These are phyloP conservation scores for Stichodactyla helianthus DNA, from an alignment of 64 coral and sea anemone species.

Conservation along the genomic window DNA sequence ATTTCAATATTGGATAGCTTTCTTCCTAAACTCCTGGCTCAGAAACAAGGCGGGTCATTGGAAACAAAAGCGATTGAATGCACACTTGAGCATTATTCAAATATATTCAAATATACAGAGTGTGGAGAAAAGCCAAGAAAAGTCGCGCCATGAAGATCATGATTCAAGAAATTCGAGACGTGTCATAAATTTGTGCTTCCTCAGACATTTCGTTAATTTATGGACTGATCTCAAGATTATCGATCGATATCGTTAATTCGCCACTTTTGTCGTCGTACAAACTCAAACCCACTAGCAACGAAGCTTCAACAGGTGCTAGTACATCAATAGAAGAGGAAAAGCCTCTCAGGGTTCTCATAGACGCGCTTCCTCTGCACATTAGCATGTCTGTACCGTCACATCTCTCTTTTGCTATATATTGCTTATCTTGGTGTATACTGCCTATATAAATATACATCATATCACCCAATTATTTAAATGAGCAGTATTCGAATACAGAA, in stretches of 20 bases:
- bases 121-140: neutral
- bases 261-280: too few species aligned
- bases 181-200: too few species aligned
- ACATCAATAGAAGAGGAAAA: neutral
- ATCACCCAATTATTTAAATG: neutral
- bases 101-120: too few species aligned
- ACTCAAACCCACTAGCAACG: too few species aligned
- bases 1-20: neutral
- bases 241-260: too few species aligned
- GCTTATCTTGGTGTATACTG: neutral
- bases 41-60: neutral
- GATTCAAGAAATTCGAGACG: too few species aligned
- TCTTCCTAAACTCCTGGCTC: neutral
- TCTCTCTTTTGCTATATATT: neutral
- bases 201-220: neutral
- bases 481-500: neutral
- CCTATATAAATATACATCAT: neutral
- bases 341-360: neutral
- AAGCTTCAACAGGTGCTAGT: neutral
- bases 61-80: neutral
- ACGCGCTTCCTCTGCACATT: constrained; percentile 6
- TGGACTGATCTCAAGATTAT: neutral
- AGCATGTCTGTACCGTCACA: neutral
- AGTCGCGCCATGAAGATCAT: neutral
- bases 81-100: neutral